These are phyloP conservation scores for Phylloscopus trochiloides DNA, from an alignment of 2,113 vertebrate genomes.

Conservation along the genomic window DNA sequence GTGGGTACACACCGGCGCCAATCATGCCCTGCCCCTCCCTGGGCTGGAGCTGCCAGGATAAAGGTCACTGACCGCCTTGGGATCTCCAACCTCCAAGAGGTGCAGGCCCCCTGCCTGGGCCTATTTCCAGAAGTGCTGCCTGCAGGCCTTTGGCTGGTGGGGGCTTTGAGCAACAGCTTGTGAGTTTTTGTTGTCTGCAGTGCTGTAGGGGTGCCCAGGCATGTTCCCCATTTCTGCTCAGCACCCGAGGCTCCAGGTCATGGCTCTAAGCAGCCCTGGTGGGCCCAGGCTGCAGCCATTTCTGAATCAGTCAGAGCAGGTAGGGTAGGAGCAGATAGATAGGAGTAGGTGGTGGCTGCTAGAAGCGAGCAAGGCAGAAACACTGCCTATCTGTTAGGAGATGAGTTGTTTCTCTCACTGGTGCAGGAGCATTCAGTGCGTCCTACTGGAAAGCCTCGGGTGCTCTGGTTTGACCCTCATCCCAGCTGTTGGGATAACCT, in stretches of 20 bases:
- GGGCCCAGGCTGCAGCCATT: neutral
- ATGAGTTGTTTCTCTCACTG: neutral
- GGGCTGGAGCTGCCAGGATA: neutral
- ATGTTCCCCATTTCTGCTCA: neutral
- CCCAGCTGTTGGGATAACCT: neutral
- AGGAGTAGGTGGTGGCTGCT: neutral
- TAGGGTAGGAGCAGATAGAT: neutral
- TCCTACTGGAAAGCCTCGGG: neutral
- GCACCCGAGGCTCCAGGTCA: accelerated
- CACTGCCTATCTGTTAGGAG: accelerated
- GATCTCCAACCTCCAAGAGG: neutral
- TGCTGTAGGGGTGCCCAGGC: neutral
- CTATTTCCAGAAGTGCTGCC: neutral
- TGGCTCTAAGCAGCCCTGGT: neutral
- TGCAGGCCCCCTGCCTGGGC: neutral
- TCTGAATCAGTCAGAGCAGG: accelerated
- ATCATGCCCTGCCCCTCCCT: neutral
- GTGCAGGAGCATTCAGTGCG: neutral
- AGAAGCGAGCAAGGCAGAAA: neutral
- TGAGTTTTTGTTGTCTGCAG: neutral
- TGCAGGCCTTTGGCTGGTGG: neutral
- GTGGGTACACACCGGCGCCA: accelerated
- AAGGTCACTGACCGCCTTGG: neutral
- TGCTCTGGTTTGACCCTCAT: neutral
- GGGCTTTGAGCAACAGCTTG: slow-evolving; percentile 22